A percentile compares a stretch with the other conserved stretches of the same genome.
Evolutionary conservation across 2,113 vertebrate genomes (phyloP).

Genomic region (Candoia aspera): DNA sequence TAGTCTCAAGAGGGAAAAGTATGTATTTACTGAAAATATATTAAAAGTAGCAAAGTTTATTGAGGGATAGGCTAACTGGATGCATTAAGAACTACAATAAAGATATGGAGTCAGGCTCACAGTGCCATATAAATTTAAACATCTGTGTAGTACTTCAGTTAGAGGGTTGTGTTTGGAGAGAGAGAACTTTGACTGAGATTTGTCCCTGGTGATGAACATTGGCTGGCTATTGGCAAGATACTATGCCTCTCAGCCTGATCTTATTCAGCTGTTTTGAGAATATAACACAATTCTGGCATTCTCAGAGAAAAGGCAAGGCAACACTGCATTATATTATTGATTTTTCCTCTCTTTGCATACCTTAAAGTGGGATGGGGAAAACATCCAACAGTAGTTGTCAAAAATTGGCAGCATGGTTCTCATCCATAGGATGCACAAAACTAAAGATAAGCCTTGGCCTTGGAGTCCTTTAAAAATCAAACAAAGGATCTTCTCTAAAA

Average conservation of each 20-base stretch:
- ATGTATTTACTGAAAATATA: background rate
- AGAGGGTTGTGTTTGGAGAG: background rate
- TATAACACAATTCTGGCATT: background rate
- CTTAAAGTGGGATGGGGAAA: background rate
- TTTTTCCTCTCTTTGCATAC: background rate
- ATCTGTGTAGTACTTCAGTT: background rate
- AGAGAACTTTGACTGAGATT: background rate
- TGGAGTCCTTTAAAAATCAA: background rate
- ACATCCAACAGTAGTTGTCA: background rate
- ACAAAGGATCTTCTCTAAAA: background rate
- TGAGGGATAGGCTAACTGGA: background rate
- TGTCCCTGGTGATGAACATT: background rate
- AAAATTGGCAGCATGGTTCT: background rate
- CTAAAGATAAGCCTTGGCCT: background rate
- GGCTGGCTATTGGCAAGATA: background rate
- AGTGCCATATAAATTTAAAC: background rate
- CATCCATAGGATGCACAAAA: background rate
- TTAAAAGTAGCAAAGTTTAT: background rate
- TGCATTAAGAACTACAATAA: background rate
- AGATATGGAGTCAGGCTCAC: background rate
- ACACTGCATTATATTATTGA: background rate
- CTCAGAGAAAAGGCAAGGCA: background rate
- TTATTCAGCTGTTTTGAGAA: background rate
- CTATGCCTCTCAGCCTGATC: background rate
- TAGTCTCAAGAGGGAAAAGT: background rate